phyloP scores from a whole-genome alignment of 2,113 vertebrate genomes.

The Bufo bufo region DNA sequence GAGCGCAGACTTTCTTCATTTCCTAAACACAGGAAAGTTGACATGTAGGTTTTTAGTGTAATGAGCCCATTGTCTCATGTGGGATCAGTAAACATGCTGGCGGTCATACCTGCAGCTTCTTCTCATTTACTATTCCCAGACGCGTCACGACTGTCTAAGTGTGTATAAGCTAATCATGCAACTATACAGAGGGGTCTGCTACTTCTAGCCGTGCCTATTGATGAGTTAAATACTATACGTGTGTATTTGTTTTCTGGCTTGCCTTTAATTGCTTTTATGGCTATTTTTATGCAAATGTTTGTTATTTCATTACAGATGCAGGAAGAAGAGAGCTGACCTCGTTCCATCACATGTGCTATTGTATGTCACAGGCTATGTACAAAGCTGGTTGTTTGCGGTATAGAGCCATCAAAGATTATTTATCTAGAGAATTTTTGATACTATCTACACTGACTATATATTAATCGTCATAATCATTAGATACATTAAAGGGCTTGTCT shows the following conservation, averaged over 20 bases:
- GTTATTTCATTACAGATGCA: not conserved
- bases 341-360: not conserved
- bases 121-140: conserved; percentile 24
- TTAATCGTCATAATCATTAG: no score
- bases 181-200: not conserved
- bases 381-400: not conserved
- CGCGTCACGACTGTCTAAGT: not conserved
- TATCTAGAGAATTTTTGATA: no score
- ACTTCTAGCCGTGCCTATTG: not conserved
- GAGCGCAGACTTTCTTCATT: not conserved
- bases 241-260: not conserved
- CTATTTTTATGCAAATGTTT: not conserved
- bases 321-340: not conserved
- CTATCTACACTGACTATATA: no score
- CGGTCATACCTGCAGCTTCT: conserved; percentile 36
- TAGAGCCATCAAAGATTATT: no score
- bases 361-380: not conserved
- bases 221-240: not conserved
- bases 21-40: conserved; percentile 45
- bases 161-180: not conserved
- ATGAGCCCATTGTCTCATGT: not conserved
- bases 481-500: no score
- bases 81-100: conserved; percentile 40
- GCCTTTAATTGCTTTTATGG: not conserved
- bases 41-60: conserved; percentile 44